A percentile compares a stretch with the other conserved stretches of the same genome.
Evolutionary conservation across 1,140 invertebrate species (phyloP).

Genomic region (Drosophila arizonae): DNA sequence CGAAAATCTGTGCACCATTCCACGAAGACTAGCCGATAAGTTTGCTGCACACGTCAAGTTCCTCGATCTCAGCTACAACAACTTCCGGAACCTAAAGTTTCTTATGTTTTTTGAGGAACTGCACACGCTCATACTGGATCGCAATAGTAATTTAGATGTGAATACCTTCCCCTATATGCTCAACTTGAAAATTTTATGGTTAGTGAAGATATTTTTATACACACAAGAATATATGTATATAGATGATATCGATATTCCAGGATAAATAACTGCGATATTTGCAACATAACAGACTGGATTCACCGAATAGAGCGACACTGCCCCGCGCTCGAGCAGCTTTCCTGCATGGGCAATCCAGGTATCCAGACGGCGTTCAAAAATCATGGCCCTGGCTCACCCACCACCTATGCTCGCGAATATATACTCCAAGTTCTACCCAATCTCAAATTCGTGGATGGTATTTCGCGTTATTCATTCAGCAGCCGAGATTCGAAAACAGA

Average conservation of each 20-base stretch:
- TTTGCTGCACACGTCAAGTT: constrained; percentile 73
- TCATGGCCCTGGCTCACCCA: constrained; percentile 10
- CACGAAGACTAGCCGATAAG: constrained; percentile 68
- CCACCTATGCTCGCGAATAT: constrained; percentile 46
- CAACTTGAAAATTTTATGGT: constrained; percentile 75
- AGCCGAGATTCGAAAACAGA: constrained; percentile 1
- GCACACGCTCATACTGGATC: constrained; percentile 74
- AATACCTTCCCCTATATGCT: constrained; percentile 73
- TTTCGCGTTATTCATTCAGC: constrained; percentile 23
- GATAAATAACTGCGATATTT: constrained; percentile 80
- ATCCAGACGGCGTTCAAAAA: constrained; percentile 51
- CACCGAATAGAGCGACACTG: constrained; percentile 70
- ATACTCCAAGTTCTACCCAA: constrained; percentile 63
- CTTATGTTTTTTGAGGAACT: constrained; percentile 75
- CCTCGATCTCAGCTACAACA: constrained; percentile 76
- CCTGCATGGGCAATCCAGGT: constrained; percentile 78
- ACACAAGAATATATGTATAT: neutral
- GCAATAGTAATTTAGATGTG: constrained; percentile 66
- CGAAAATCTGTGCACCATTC: constrained; percentile 73
- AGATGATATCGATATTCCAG: constrained; percentile 24
- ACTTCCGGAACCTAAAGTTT: constrained; percentile 75
- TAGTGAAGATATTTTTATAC: neutral
- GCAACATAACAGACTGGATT: constrained; percentile 74
- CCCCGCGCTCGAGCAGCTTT: constrained; percentile 70
- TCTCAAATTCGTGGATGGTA: constrained; percentile 65